These are phyloP conservation scores for Brienomyrus brachyistius DNA, from an alignment of 2,113 vertebrate genomes.

Conservation along the genomic window DNA sequence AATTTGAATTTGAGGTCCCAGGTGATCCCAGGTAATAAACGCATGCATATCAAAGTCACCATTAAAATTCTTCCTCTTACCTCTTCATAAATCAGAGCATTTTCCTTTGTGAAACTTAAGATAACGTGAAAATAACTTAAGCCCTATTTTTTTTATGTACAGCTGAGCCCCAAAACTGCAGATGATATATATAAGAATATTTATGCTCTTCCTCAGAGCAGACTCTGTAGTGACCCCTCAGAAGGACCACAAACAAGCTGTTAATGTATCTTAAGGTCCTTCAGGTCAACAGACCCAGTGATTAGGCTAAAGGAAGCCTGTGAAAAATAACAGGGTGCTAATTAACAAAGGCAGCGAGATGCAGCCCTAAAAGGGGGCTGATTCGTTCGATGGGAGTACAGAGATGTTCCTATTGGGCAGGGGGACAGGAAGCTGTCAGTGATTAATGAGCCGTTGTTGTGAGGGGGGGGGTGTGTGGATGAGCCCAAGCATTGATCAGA, in stretches of 20 bases:
- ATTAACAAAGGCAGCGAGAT: background rate
- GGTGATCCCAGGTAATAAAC: background rate
- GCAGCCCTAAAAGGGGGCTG: background rate
- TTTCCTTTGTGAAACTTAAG: background rate
- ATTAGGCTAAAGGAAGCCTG: background rate
- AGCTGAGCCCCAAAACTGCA: background rate
- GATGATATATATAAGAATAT: background rate
- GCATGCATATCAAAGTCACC: background rate
- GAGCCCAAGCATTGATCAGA: conserved; percentile 53
- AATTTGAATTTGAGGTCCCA: background rate
- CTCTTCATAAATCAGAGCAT: background rate
- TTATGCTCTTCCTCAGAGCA: background rate
- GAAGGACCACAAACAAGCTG: background rate
- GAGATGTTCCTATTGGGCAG: conserved; percentile 48
- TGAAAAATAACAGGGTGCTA: background rate
- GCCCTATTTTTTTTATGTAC: background rate
- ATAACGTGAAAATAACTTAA: background rate
- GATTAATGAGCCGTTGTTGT: conserved; percentile 70
- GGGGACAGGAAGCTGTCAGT: conserved; percentile 52
- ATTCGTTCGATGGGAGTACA: background rate
- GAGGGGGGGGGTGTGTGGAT: conserved; percentile 57
- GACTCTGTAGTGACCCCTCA: background rate
- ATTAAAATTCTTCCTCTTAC: background rate
- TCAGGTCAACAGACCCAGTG: background rate
- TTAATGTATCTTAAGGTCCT: background rate